Conservation (phyloP, 2,888 invertebrate genomes). For the Plagodis dolabraria region DNA sequence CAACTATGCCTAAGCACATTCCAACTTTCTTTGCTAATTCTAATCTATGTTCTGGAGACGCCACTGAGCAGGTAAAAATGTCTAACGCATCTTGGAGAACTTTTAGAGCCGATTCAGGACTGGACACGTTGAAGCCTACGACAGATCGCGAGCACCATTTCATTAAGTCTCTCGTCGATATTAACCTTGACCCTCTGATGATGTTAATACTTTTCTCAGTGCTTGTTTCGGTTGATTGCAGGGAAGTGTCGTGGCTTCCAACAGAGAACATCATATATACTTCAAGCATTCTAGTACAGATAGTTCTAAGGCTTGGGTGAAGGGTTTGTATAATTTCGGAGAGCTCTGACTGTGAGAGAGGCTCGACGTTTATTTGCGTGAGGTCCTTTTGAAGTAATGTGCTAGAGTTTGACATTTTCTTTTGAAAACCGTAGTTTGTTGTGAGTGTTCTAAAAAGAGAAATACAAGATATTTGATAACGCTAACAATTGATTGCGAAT, state of each 20-base stretch:
- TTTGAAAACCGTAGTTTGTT: constrained; percentile 86
- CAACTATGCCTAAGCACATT: constrained; percentile 91
- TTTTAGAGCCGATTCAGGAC: constrained; percentile 87
- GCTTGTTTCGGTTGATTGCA: constrained; percentile 64
- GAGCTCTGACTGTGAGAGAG: constrained; percentile 90
- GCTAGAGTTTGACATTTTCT: constrained; percentile 86
- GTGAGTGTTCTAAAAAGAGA: constrained; percentile 81
- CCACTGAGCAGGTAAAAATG: constrained; percentile 93
- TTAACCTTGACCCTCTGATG: constrained; percentile 86
- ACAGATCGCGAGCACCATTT: constrained; percentile 95
- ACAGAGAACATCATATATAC: constrained; percentile 93
- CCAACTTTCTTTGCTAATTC: constrained; percentile 90
- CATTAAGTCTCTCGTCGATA: constrained; percentile 94
- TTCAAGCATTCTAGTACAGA: constrained; percentile 91
- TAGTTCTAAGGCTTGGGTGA: constrained; percentile 89
- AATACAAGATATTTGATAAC: not conserved
- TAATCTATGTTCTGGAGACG: constrained; percentile 87
- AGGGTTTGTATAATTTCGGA: constrained; percentile 88
- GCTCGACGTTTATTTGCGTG: constrained; percentile 92
- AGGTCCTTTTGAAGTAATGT: constrained; percentile 92
- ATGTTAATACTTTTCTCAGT: constrained; percentile 54
- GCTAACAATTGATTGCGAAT: no score
- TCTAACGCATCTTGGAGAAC: constrained; percentile 96
- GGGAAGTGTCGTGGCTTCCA: constrained; percentile 85
- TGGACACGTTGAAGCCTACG: constrained; percentile 89